A percentile compares a stretch with the other conserved stretches of the same genome.
Evolutionary conservation across 2,797 vertebrate genomes (phyloP).

Genomic region (Hemibagrus guttatus): DNA sequence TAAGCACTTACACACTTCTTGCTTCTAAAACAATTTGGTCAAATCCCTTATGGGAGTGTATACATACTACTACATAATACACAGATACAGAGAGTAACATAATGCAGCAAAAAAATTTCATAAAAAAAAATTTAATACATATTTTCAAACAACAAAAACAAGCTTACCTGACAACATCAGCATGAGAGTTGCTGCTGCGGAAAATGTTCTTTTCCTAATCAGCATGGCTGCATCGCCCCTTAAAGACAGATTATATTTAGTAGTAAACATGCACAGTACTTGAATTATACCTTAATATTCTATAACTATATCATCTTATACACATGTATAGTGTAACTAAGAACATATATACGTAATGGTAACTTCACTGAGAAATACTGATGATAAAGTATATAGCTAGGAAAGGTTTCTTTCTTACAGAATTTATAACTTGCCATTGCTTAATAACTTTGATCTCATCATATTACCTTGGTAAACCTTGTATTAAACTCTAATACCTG

Average conservation of each 20-base stretch:
- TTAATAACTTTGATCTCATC: not conserved
- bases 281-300: not conserved
- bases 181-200: not conserved
- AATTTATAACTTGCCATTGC: not conserved
- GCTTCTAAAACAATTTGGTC: not conserved
- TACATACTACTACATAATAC: not conserved
- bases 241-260: not conserved
- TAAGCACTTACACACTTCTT: not conserved
- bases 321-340: not conserved
- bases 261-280: no score
- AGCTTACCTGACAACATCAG: constrained; percentile 33
- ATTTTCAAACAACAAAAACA: not conserved
- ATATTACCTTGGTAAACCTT: not conserved
- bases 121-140: not conserved
- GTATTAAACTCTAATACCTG: no score
- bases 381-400: not conserved
- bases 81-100: not conserved
- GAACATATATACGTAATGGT: not conserved
- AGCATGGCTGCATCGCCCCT: constrained; percentile 15
- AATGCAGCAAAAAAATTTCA: not conserved
- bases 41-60: no score
- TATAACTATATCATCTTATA: not conserved
- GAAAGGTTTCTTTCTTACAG: not conserved
- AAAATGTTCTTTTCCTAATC: not conserved
- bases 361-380: not conserved